Percentiles rank a stretch among this genome's conserved stretches.
Conservation (phyloP, 1,140 invertebrate genomes). For the Venturia canescens region DNA sequence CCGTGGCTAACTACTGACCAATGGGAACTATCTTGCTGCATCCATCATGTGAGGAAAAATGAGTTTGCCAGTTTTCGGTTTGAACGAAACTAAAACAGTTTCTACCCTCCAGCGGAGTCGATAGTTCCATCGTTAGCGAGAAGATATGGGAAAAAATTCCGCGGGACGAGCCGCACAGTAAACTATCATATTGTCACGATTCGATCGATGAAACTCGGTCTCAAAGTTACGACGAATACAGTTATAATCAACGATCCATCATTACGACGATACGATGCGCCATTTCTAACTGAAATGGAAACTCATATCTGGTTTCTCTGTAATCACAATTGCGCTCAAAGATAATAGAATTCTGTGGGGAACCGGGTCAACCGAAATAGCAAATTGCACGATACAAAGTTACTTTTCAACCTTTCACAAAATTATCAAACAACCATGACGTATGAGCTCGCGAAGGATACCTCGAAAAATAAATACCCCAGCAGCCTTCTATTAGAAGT, state of each 20-base stretch:
- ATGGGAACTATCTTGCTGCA: no score
- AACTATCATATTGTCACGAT: background rate
- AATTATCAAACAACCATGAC: background rate
- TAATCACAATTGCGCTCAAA: background rate
- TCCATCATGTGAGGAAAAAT: no score
- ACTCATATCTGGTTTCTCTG: background rate
- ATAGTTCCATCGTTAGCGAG: background rate
- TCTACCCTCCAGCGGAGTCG: no score
- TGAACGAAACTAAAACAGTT: no score
- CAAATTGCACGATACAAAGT: background rate
- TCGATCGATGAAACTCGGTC: conserved; percentile 1
- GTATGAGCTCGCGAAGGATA: background rate
- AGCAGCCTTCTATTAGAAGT: background rate
- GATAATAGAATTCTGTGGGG: background rate
- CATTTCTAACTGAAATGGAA: conserved; percentile 2
- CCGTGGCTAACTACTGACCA: no score
- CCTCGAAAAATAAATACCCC: background rate
- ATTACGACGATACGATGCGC: background rate
- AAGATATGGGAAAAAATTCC: background rate
- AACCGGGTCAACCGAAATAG: background rate
- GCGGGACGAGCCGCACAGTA: background rate
- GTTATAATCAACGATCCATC: background rate
- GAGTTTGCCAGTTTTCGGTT: no score
- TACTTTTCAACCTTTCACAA: background rate
- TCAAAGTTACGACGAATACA: background rate